phyloP scores from a whole-genome alignment of 2,888 invertebrate genomes.

The Acrobasis consociella region DNA sequence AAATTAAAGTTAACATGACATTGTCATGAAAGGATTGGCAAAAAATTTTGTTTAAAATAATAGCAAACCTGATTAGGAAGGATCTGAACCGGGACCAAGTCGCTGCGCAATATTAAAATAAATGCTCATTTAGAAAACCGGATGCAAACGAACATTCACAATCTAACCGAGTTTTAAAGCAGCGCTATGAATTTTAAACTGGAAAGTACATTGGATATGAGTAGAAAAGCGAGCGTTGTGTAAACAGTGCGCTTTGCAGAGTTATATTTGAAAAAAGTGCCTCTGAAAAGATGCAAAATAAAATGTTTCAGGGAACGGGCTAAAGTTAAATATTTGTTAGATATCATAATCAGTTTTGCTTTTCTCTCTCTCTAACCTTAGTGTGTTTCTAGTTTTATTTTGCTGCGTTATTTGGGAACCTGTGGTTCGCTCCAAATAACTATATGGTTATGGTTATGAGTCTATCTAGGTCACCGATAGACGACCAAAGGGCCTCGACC shows the following conservation, averaged over 20 bases:
- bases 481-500: no score
- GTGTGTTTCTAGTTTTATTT: no score
- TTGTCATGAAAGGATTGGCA: background rate
- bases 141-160: slow-evolving; percentile 53
- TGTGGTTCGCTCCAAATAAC: no score
- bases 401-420: no score
- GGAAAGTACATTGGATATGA: slow-evolving; percentile 71
- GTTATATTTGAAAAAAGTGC: slow-evolving; percentile 66
- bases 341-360: no score
- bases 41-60: slow-evolving; percentile 10
- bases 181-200: slow-evolving; percentile 72
- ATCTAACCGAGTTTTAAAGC: slow-evolving; percentile 70
- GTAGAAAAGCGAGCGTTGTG: slow-evolving; percentile 65
- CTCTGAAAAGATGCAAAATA: slow-evolving; percentile 56
- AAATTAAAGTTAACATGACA: background rate
- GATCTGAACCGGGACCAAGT: slow-evolving; percentile 21
- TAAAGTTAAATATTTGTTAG: no score
- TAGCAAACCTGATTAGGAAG: slow-evolving; percentile 19
- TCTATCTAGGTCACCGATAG: no score
- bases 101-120: slow-evolving; percentile 37
- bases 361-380: no score
- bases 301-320: slow-evolving; percentile 41
- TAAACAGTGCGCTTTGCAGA: slow-evolving; percentile 59
- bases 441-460: no score
- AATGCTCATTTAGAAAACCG: slow-evolving; percentile 60